These are phyloP conservation scores for Drosophila lowei DNA, from an alignment of 1,140 invertebrate species.

Conservation along the genomic window DNA sequence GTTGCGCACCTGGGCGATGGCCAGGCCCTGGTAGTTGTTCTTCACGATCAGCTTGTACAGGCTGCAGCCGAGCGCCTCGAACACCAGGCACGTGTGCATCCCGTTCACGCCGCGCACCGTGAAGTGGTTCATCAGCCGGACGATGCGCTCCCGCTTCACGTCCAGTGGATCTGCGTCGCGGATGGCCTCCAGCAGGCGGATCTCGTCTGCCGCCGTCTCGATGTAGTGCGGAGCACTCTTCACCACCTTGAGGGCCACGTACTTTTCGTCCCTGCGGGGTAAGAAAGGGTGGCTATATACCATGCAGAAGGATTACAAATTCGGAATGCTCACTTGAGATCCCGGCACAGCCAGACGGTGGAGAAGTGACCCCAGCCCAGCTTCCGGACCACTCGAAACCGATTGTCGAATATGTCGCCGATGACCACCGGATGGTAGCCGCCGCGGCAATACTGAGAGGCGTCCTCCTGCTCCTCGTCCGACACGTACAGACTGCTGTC, in stretches of 20 bases:
- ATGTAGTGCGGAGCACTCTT: conserved; percentile 99
- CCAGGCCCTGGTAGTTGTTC: conserved; percentile 98
- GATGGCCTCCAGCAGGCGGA: conserved; percentile 97
- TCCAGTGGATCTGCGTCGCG: conserved; percentile 95
- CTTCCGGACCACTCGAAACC: conserved; percentile 98
- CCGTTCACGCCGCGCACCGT: conserved; percentile 99
- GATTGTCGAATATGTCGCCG: conserved; percentile 95
- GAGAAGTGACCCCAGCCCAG: conserved; percentile 99
- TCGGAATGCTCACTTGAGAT: conserved; percentile 85
- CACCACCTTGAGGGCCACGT: conserved; percentile 99
- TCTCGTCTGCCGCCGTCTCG: conserved; percentile 99
- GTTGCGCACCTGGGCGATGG: conserved; percentile 95
- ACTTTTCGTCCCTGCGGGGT: conserved; percentile 89
- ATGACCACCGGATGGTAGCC: conserved; percentile 98
- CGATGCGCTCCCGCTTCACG: conserved; percentile 96
- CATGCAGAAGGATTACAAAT: not conserved
- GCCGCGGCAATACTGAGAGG: conserved; percentile 96
- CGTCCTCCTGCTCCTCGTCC: conserved; percentile 98
- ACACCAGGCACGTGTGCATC: conserved; percentile 97
- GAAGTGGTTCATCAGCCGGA: conserved; percentile 98
- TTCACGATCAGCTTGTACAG: conserved; percentile 98
- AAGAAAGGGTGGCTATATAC: not conserved
- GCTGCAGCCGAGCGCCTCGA: conserved; percentile 99
- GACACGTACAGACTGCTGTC: conserved; percentile 82
- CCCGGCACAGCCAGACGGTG: conserved; percentile 99